Percentiles rank a stretch among this genome's conserved stretches.
phyloP scores from a whole-genome alignment of 92 coral and sea anemone species.

The Scolanthus callimorphus region DNA sequence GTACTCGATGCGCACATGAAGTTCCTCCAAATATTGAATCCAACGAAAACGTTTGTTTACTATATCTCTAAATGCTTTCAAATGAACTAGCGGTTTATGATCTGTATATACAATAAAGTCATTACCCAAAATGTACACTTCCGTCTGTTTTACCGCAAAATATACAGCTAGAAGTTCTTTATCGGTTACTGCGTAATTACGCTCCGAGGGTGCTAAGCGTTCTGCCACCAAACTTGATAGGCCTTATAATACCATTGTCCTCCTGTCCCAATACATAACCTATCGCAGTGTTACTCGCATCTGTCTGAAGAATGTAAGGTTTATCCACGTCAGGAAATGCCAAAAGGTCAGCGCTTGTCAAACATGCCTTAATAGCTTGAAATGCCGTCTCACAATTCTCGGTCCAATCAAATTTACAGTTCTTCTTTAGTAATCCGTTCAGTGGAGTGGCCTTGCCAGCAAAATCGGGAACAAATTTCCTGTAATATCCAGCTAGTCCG shows the following conservation, averaged over 20 bases:
- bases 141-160: slow-evolving; percentile 16
- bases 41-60: slow-evolving; percentile 21
- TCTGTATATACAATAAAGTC: slow-evolving; percentile 18
- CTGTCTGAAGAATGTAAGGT: no score
- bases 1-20: slow-evolving; percentile 8
- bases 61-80: slow-evolving; percentile 14
- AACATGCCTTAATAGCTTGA: no score
- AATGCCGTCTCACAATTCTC: no score
- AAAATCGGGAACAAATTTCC: no score
- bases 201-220: slow-evolving; percentile 17
- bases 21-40: slow-evolving; percentile 22
- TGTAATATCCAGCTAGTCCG: no score
- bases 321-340: no score
- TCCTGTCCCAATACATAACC: no score
- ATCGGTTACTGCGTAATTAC: slow-evolving; percentile 17
- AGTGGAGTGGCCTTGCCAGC: no score
- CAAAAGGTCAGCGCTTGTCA: no score
- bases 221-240: slow-evolving; percentile 5
- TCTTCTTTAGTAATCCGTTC: no score
- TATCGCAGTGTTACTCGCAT: no score
- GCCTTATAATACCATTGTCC: slow-evolving; percentile 1
- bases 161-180: slow-evolving; percentile 14
- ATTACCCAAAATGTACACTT: slow-evolving; percentile 16
- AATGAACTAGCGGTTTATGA: slow-evolving; percentile 1
- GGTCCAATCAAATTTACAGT: no score